Evolutionary conservation across 2,113 vertebrate genomes (phyloP).

Genomic region (Toxotes jaculatrix): DNA sequence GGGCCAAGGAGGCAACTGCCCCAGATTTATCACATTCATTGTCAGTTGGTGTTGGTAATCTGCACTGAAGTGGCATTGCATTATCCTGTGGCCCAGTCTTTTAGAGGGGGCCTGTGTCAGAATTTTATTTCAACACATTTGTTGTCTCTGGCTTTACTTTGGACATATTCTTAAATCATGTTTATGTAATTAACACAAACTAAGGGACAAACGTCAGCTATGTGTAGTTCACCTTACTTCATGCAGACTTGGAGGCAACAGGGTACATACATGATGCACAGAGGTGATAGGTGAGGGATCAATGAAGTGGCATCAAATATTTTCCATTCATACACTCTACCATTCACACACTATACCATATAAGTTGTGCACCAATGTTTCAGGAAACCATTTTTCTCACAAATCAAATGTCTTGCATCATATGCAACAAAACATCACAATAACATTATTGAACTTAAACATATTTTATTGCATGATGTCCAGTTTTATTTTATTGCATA

Average conservation of each 20-base stretch:
- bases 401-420: not conserved
- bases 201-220: not conserved
- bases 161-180: too few relatives aligned
- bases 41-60: too few relatives aligned
- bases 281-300: not conserved
- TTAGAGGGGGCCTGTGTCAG: too few relatives aligned
- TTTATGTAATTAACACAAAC: too few relatives aligned
- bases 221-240: not conserved
- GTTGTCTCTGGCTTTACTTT: too few relatives aligned
- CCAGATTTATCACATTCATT: too few relatives aligned
- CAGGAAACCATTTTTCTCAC: not conserved
- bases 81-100: too few relatives aligned
- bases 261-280: not conserved
- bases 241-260: not conserved
- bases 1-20: too few relatives aligned
- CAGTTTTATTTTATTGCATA: slow-evolving; percentile 34
- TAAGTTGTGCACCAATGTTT: not conserved
- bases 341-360: too few relatives aligned
- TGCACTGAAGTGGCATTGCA: too few relatives aligned
- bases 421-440: slow-evolving; percentile 6
- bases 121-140: too few relatives aligned
- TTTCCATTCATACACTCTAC: not conserved
- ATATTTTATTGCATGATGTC: slow-evolving; percentile 36
- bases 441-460: slow-evolving; percentile 5
- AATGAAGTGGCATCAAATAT: not conserved